A percentile compares a stretch with the other conserved stretches of the same genome.
Evolutionary conservation across 2,113 vertebrate species (phyloP).

Genomic region (Alethe castanea): DNA sequence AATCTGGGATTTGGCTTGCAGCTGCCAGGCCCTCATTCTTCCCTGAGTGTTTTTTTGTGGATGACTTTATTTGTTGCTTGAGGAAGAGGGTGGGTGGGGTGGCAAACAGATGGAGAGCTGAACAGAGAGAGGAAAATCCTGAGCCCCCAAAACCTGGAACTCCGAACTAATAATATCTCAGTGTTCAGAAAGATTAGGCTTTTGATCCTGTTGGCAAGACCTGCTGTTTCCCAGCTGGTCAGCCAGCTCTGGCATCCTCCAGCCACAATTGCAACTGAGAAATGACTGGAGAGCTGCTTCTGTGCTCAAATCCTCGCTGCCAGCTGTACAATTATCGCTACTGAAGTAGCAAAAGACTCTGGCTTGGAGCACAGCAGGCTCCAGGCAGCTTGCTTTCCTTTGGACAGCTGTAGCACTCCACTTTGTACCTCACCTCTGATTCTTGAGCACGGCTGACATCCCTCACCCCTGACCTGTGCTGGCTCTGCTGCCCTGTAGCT

Average conservation of each 20-base stretch:
- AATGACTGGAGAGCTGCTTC: not conserved
- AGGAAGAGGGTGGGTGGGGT: not conserved
- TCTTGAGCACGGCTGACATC: not conserved
- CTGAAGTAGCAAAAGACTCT: not conserved
- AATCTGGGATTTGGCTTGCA: not conserved
- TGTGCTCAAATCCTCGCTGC: not conserved
- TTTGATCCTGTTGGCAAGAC: conserved; percentile 12
- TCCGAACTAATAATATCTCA: not conserved
- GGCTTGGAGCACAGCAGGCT: not conserved
- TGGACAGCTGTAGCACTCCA: not conserved
- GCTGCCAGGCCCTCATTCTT: not conserved
- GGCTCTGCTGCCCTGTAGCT: not conserved
- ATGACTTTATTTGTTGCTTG: not conserved
- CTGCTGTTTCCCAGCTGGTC: conserved; percentile 27
- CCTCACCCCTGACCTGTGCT: not conserved
- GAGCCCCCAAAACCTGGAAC: not conserved
- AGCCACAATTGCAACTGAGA: not conserved
- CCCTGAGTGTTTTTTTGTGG: not conserved
- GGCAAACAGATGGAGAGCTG: not conserved
- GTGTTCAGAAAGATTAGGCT: conserved; percentile 11
- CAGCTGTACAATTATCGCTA: not conserved
- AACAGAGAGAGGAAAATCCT: not conserved
- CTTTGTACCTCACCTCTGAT: not conserved
- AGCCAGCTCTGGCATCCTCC: conserved; percentile 1
- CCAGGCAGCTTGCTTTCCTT: not conserved